Evolutionary conservation across 2,797 vertebrate genomes (phyloP).

Genomic region (Sebastes glaucus): DNA sequence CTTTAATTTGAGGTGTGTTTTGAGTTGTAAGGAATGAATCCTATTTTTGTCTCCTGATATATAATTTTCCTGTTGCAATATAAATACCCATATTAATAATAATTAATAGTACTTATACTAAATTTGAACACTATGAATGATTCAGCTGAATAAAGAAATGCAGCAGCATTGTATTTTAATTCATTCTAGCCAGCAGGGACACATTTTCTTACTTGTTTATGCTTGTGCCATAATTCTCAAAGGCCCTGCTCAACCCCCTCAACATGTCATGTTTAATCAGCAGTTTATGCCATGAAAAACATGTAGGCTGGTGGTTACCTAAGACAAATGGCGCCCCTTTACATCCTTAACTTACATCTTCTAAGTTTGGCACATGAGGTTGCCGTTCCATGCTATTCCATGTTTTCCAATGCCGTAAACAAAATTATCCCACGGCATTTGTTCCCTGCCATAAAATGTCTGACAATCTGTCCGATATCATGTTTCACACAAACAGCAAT

Average conservation of each 20-base stretch:
- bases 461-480: slow-evolving; percentile 61
- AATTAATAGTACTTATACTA: not conserved
- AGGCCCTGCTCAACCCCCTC: slow-evolving; percentile 55
- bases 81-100: not conserved
- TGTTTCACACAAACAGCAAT: slow-evolving; percentile 58
- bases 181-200: slow-evolving; percentile 62
- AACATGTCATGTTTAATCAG: slow-evolving; percentile 73
- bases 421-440: slow-evolving; percentile 62
- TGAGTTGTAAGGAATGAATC: no score
- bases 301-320: slow-evolving; percentile 55
- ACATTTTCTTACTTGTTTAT: slow-evolving; percentile 58
- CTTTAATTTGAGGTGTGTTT: no score
- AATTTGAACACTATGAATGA: slow-evolving; percentile 1
- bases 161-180: slow-evolving; percentile 52
- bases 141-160: slow-evolving; percentile 30
- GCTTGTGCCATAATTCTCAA: slow-evolving; percentile 59
- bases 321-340: slow-evolving; percentile 63
- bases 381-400: slow-evolving; percentile 15
- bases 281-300: slow-evolving; percentile 56
- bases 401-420: slow-evolving; percentile 56
- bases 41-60: not conserved
- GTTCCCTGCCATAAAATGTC: slow-evolving; percentile 55
- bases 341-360: slow-evolving; percentile 46
- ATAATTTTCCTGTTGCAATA: not conserved
- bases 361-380: slow-evolving; percentile 21